Base-by-base conservation (phyloP, 2,888 invertebrate species). In the Amphipyra berbera region DNA sequence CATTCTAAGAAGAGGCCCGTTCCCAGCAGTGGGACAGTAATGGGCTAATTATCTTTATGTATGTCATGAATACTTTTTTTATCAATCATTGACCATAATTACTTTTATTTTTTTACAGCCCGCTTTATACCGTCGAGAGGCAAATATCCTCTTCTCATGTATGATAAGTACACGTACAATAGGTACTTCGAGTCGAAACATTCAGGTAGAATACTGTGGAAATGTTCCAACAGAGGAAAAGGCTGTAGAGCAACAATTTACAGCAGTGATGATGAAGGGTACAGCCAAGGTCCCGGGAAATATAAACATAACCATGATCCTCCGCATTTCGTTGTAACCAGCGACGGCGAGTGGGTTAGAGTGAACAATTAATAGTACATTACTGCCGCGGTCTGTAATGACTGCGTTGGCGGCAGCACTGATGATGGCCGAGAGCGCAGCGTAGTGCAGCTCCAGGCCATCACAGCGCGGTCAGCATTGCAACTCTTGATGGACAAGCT, bases 71-170 rank as follows among this genome's bases (percentile, higher is more conserved):
- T n/a, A n/a, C n/a, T n/a, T n/a, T n/a, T 38, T 8, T 6, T n/a
- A 49, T 3, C n/a, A 40, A 38, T 5, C 38, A 33, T 15, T 46
- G 0, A 33, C 15, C 44, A n/a, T 57, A 54, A 30, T 30, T 7
- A 30, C 30, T 30, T 30, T n/a, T 41, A 21, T 33, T 50, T 45
- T 60, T 64, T 42, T 46, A 38, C 68, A 76, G 79, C 55, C 2
- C 27, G 9, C 15, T 70, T 56, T 41, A 54, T 85, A 48, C 70
- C 79, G 13, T 61, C 64, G 5, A 76, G 64, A 49, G 78, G 78
- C 48, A 85, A 80, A 60, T 52, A 86, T 21, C 82, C 77, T 1
- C 67, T 81, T 15, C 61, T 84, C 9, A 74, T 81, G 77, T 77
- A 61, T 50, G 68, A 75, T 27, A 61, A 54, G 2, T 80, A 80